Percentiles rank a stretch among this genome's conserved stretches.
phyloP scores from a whole-genome alignment of 1,140 invertebrate genomes.

The Polyergus mexicanus region DNA sequence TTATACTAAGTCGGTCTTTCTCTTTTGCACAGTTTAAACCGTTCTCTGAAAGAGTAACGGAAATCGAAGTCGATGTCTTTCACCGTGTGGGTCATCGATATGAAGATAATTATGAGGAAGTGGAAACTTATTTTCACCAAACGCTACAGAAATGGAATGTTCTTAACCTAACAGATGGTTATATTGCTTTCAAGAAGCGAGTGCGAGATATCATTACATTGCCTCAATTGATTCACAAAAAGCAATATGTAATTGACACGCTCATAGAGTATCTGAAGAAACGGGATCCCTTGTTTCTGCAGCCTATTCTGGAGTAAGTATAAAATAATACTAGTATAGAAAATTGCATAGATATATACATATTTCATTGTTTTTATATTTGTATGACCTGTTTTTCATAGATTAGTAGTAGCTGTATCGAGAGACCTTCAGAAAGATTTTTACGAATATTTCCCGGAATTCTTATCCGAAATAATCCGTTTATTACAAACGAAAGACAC shows the following conservation, averaged over 20 bases:
- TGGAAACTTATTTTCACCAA: slow-evolving; percentile 92
- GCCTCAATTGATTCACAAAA: slow-evolving; percentile 92
- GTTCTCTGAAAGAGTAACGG: slow-evolving; percentile 93
- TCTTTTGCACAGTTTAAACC: slow-evolving; percentile 92
- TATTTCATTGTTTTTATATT: slow-evolving; percentile 6
- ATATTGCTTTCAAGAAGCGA: slow-evolving; percentile 91
- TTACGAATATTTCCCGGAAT: slow-evolving; percentile 92
- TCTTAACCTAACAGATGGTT: slow-evolving; percentile 94
- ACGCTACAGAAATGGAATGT: slow-evolving; percentile 95
- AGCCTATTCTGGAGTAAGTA: slow-evolving; percentile 94
- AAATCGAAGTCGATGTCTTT: slow-evolving; percentile 93
- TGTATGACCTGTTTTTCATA: slow-evolving; percentile 84
- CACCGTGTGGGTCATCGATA: slow-evolving; percentile 92
- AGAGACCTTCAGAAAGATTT: slow-evolving; percentile 95
- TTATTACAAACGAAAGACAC: slow-evolving; percentile 92
- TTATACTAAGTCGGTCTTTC: slow-evolving; percentile 55
- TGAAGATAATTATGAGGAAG: slow-evolving; percentile 89
- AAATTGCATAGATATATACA: slow-evolving; percentile 24
- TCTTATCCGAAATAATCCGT: slow-evolving; percentile 90
- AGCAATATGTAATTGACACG: slow-evolving; percentile 91
- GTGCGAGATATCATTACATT: slow-evolving; percentile 92
- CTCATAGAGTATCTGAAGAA: slow-evolving; percentile 91
- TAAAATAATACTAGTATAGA: not conserved
- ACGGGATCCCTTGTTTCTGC: slow-evolving; percentile 90
- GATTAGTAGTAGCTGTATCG: slow-evolving; percentile 93